A percentile compares a stretch with the other conserved stretches of the same genome.
Conservation (phyloP, 1,140 invertebrate species). For the Coelopa frigida region DNA sequence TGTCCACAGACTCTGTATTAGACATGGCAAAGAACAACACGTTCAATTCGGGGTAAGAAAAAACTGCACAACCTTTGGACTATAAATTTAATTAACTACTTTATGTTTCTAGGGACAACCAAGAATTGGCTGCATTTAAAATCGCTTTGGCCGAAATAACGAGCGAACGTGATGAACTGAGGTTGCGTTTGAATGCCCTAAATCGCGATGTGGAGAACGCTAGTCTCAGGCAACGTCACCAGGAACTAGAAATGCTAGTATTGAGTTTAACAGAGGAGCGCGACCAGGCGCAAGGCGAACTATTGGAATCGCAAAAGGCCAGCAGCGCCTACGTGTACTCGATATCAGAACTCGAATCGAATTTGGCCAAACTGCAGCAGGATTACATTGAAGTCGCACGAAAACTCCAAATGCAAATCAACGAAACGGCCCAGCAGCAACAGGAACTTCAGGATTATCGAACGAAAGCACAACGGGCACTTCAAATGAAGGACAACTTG, state of each 20-base stretch:
- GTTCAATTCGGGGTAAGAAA: no score
- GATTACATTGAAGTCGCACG: conserved; percentile 45
- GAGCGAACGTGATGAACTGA: conserved; percentile 32
- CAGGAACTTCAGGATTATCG: conserved; percentile 64
- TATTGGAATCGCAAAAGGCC: conserved; percentile 22
- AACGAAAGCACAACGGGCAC: conserved; percentile 61
- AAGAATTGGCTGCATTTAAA: conserved; percentile 35
- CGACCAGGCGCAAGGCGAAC: conserved; percentile 32
- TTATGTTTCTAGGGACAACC: conserved; percentile 15
- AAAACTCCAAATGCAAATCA: conserved; percentile 51
- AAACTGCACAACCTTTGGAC: no score
- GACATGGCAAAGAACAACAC: no score
- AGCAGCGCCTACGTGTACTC: conserved; percentile 35
- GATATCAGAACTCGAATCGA: conserved; percentile 40
- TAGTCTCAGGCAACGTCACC: conserved; percentile 16
- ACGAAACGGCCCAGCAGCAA: conserved; percentile 51
- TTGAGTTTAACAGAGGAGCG: conserved; percentile 44
- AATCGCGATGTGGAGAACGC: conserved; percentile 24
- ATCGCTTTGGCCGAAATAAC: conserved; percentile 35
- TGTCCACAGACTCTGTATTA: no score
- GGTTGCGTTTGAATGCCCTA: conserved; percentile 23
- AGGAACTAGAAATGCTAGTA: conserved; percentile 36
- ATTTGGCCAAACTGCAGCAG: conserved; percentile 46
- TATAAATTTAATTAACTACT: neutral
- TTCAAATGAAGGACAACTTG: conserved; percentile 70